Evolutionary conservation across 2,888 invertebrate species (phyloP).

Genomic region (Hemistola chrysoprasaria): DNA sequence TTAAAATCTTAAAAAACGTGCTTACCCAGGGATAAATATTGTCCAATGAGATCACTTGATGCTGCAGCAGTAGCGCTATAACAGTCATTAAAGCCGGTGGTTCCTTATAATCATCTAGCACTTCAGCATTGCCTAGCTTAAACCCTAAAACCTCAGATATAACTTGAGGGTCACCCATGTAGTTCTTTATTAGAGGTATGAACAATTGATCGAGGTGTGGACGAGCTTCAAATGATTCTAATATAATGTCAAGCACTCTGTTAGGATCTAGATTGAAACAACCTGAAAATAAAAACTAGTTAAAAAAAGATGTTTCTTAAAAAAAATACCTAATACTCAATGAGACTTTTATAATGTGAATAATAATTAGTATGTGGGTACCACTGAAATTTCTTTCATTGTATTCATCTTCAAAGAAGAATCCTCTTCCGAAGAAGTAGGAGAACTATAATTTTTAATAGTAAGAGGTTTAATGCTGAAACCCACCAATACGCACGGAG

Average conservation of each 20-base stretch:
- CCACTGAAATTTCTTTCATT: too few species aligned
- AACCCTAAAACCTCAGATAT: conserved; percentile 97
- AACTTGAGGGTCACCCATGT: conserved; percentile 91
- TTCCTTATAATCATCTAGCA: conserved; percentile 82
- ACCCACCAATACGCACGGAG: too few species aligned
- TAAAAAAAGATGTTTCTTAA: too few species aligned
- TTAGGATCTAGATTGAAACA: conserved; percentile 99
- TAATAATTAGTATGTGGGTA: too few species aligned
- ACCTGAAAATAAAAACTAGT: conserved; percentile 86
- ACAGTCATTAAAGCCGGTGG: conserved; percentile 94
- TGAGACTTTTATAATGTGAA: too few species aligned
- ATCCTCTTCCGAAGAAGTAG: too few species aligned
- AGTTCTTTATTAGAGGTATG: conserved; percentile 90
- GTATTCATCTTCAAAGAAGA: too few species aligned
- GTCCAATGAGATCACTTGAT: conserved; percentile 91
- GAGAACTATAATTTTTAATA: too few species aligned
- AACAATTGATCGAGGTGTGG: conserved; percentile 90
- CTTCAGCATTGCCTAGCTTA: conserved; percentile 89
- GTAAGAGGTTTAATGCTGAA: too few species aligned
- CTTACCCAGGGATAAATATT: conserved; percentile 96
- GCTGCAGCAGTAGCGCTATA: conserved; percentile 94
- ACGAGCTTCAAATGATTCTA: conserved; percentile 97
- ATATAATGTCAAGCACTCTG: conserved; percentile 96
- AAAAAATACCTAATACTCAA: too few species aligned
- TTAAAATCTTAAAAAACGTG: conserved; percentile 12